Evolutionary conservation across 1,140 invertebrate species (phyloP).

Genomic region (Diorhabda elongata): DNA sequence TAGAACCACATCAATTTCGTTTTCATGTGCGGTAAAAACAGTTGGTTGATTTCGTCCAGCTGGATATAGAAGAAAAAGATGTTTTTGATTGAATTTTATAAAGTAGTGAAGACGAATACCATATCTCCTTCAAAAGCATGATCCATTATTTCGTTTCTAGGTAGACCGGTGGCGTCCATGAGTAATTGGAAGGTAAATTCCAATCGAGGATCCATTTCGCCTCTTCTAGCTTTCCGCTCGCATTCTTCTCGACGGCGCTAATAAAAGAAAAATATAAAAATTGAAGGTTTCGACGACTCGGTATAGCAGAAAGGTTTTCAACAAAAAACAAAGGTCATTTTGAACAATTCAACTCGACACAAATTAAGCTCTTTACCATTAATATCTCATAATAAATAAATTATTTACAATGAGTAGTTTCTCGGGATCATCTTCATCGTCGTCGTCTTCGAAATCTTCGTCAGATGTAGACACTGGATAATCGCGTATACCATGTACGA

Average conservation of each 20-base stretch:
- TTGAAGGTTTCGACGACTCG: too few relatives aligned
- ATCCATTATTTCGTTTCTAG: slow-evolving; percentile 80
- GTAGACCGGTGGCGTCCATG: slow-evolving; percentile 73
- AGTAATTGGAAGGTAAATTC: slow-evolving; percentile 84
- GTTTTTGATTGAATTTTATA: background rate
- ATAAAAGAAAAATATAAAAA: slow-evolving; percentile 20
- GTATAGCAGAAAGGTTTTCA: too few relatives aligned
- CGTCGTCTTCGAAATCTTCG: slow-evolving; percentile 24
- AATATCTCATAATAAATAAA: slow-evolving; percentile 1
- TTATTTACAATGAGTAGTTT: slow-evolving; percentile 31
- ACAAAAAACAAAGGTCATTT: too few relatives aligned
- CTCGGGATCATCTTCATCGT: slow-evolving; percentile 30
- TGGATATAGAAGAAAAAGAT: slow-evolving; percentile 38
- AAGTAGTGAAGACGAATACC: slow-evolving; percentile 50
- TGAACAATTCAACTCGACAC: too few relatives aligned
- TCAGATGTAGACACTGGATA: slow-evolving; percentile 24
- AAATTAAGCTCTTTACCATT: background rate
- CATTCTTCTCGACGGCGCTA: slow-evolving; percentile 84
- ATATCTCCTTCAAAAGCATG: slow-evolving; percentile 84
- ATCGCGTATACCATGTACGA: slow-evolving; percentile 33
- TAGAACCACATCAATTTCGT: slow-evolving; percentile 89
- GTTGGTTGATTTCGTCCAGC: slow-evolving; percentile 83
- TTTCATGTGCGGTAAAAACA: slow-evolving; percentile 81
- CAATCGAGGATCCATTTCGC: slow-evolving; percentile 83
- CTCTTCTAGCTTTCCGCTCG: slow-evolving; percentile 78